These are phyloP conservation scores for Echinops telfairi DNA, from an alignment of 2,113 vertebrate genomes.

Conservation along the genomic window DNA sequence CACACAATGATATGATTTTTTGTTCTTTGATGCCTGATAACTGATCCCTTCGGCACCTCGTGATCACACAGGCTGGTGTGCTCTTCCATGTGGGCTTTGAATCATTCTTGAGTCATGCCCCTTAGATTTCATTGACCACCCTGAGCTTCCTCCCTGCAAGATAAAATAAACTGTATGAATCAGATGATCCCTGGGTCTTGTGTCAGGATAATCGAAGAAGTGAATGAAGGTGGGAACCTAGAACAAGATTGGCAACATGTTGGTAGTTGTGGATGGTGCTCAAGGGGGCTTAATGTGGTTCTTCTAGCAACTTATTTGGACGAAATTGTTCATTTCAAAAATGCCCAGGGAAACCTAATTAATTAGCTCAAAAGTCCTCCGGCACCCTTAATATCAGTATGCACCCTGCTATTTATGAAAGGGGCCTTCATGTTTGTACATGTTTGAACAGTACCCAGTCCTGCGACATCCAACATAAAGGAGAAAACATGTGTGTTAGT, in stretches of 20 bases:
- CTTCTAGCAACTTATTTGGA: conserved; percentile 21
- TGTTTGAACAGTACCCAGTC: conserved; percentile 41
- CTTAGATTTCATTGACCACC: not conserved
- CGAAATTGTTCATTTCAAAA: conserved; percentile 48
- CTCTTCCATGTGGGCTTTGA: not conserved
- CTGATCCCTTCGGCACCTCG: too few relatives aligned
- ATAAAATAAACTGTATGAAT: conserved; percentile 41
- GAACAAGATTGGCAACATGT: not conserved
- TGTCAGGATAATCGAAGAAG: conserved; percentile 20
- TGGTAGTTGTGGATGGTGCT: not conserved
- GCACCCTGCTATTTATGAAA: conserved; percentile 20
- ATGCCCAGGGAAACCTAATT: conserved; percentile 28
- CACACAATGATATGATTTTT: too few relatives aligned
- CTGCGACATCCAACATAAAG: conserved; percentile 41
- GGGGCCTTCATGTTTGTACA: not conserved
- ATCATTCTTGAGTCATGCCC: conserved; percentile 11
- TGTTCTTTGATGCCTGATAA: too few relatives aligned
- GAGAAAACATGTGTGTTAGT: too few relatives aligned
- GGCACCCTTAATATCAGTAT: conserved; percentile 20
- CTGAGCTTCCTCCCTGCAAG: conserved; percentile 47
- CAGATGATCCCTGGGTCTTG: conserved; percentile 24
- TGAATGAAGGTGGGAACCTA: conserved; percentile 19
- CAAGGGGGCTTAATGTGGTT: not conserved
- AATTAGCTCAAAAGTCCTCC: conserved; percentile 33
- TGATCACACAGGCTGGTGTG: too few relatives aligned